Evolutionary conservation across 2,888 invertebrate species (phyloP).

Genomic region (Girardia tigrina): DNA sequence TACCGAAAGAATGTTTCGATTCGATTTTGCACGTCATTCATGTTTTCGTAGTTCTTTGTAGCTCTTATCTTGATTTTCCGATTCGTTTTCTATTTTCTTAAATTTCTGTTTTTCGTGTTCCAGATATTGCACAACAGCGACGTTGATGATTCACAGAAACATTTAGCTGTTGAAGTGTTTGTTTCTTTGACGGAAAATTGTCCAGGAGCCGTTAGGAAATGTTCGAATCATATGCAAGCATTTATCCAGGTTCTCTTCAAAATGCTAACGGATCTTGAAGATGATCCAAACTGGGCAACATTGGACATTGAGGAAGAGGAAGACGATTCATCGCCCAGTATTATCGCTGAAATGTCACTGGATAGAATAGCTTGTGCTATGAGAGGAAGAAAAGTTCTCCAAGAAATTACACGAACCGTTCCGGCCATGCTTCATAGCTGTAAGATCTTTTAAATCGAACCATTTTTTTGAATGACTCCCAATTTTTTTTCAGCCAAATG

Average conservation of each 20-base stretch:
- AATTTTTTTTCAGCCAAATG: conserved; percentile 52
- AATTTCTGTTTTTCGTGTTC: conserved; percentile 46
- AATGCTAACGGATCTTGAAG: conserved; percentile 50
- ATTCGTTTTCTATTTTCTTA: too few relatives aligned
- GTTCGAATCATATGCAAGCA: conserved; percentile 53
- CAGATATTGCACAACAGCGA: conserved; percentile 56
- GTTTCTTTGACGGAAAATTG: conserved; percentile 75
- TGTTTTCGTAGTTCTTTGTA: too few relatives aligned
- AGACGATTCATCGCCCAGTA: conserved; percentile 58
- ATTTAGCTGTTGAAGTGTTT: conserved; percentile 75
- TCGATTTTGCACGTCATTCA: too few relatives aligned
- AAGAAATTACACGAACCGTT: conserved; percentile 69
- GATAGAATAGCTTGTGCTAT: conserved; percentile 93
- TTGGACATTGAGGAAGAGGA: conserved; percentile 57
- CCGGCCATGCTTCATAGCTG: conserved; percentile 70
- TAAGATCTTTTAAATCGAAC: conserved; percentile 39
- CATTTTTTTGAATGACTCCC: too few relatives aligned
- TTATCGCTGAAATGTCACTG: conserved; percentile 84
- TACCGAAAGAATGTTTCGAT: too few relatives aligned
- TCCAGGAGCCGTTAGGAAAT: conserved; percentile 85
- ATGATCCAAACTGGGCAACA: conserved; percentile 62
- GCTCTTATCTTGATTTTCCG: too few relatives aligned
- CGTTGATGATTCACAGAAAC: conserved; percentile 60
- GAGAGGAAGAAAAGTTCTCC: conserved; percentile 78
- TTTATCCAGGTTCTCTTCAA: conserved; percentile 32